Percentiles rank a stretch among this genome's conserved stretches.
phyloP scores from a whole-genome alignment of 2,797 vertebrate genomes.

The Salarias fasciatus region DNA sequence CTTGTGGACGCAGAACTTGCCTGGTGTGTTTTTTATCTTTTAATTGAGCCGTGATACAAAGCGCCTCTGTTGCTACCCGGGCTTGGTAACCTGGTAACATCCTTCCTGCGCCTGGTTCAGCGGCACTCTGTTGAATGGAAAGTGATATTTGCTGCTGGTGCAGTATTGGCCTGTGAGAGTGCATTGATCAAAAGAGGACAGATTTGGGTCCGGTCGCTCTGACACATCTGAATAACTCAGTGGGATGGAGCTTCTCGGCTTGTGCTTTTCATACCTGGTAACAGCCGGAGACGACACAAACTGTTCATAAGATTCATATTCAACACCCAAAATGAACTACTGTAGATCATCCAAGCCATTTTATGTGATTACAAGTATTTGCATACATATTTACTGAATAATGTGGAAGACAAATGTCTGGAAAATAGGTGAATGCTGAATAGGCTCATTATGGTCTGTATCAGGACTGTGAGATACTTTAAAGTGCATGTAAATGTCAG shows the following conservation, averaged over 20 bases:
- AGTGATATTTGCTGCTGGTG: slow-evolving; percentile 45
- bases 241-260: not conserved
- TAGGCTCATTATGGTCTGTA: slow-evolving; percentile 11
- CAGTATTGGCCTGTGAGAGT: slow-evolving; percentile 39
- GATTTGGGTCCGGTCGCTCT: slow-evolving; percentile 47
- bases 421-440: not conserved
- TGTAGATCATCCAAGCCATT: not conserved
- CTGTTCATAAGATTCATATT: not conserved
- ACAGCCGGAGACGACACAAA: no score
- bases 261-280: slow-evolving; percentile 6
- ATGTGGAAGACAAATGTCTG: no score
- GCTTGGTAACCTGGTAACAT: slow-evolving; percentile 49
- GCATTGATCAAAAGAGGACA: slow-evolving; percentile 66
- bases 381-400: not conserved
- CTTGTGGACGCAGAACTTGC: slow-evolving; percentile 24
- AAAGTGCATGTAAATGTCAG: no score
- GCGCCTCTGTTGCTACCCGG: slow-evolving; percentile 20
- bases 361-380: not conserved
- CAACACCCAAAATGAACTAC: not conserved
- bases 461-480: not conserved
- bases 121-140: slow-evolving; percentile 11
- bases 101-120: slow-evolving; percentile 12
- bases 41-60: slow-evolving; percentile 2
- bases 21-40: slow-evolving; percentile 9
- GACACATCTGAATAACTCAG: slow-evolving; percentile 24